phyloP scores from a whole-genome alignment of 2,888 invertebrate genomes.

The Tyria jacobaeae region DNA sequence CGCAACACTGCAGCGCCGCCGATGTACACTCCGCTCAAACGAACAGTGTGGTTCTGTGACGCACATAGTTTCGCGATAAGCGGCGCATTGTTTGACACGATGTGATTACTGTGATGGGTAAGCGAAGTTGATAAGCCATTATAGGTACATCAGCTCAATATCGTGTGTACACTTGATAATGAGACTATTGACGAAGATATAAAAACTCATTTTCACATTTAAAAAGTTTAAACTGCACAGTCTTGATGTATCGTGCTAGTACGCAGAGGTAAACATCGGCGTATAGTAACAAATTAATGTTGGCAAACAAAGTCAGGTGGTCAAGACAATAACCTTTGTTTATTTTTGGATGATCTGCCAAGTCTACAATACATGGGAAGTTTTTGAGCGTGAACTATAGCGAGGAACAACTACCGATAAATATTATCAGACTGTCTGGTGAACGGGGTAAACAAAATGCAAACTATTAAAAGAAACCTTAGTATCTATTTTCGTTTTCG shows the following conservation, averaged over 20 bases:
- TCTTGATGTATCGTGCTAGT: not conserved
- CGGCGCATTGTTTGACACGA: conserved; percentile 41
- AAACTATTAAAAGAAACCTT: not conserved
- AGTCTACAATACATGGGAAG: not conserved
- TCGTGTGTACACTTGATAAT: conserved; percentile 17
- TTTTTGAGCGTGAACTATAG: too few species aligned
- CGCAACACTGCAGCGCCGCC: conserved; percentile 56
- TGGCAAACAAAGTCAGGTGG: conserved; percentile 36
- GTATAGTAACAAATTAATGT: conserved; percentile 31
- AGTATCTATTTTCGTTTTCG: not conserved
- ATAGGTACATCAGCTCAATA: conserved; percentile 19
- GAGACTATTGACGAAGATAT: not conserved
- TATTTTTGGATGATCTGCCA: conserved; percentile 26
- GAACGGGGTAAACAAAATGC: not conserved
- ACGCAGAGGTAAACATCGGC: conserved; percentile 17
- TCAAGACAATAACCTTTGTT: conserved; percentile 37
- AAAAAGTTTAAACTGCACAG: too few species aligned
- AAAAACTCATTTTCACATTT: not conserved
- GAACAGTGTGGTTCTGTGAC: conserved; percentile 42
- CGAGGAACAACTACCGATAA: too few species aligned
- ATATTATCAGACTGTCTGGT: not conserved
- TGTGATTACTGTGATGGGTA: conserved; percentile 32
- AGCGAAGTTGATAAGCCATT: conserved; percentile 19
- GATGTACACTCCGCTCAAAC: conserved; percentile 44
- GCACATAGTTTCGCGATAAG: conserved; percentile 48